These are phyloP conservation scores for Seriola dumerili DNA, from an alignment of 2,113 vertebrate species.

Conservation along the genomic window DNA sequence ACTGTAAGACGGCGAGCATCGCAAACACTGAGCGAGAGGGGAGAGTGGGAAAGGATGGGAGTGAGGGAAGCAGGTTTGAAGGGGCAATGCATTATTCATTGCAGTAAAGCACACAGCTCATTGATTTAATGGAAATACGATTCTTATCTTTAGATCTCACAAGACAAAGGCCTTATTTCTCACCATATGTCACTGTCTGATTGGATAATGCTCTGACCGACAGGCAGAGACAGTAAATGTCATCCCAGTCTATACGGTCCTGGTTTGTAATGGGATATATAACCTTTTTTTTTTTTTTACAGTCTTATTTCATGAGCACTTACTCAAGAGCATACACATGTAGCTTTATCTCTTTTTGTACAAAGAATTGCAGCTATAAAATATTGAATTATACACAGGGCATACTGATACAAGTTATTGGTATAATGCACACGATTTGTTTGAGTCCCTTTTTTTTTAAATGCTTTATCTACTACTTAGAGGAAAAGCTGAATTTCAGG, in stretches of 20 bases:
- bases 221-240: slow-evolving; percentile 65
- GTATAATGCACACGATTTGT: background rate
- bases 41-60: slow-evolving; percentile 39
- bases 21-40: slow-evolving; percentile 52
- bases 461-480: background rate
- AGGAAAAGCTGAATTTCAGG: background rate
- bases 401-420: background rate
- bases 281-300: slow-evolving; percentile 13
- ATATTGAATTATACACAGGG: background rate
- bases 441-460: background rate
- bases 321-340: background rate
- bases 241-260: slow-evolving; percentile 30
- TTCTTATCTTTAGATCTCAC: slow-evolving; percentile 82
- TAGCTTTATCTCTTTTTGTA: slow-evolving; percentile 11
- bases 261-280: slow-evolving; percentile 45
- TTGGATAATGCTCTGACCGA: slow-evolving; percentile 77
- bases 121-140: slow-evolving; percentile 85
- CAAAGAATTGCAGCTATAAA: background rate
- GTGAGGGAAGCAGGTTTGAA: slow-evolving; percentile 53
- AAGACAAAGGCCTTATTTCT: slow-evolving; percentile 79
- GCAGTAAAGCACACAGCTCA: slow-evolving; percentile 78
- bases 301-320: slow-evolving; percentile 27
- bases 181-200: slow-evolving; percentile 80
- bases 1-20: slow-evolving; percentile 34
- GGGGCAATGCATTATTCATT: slow-evolving; percentile 80